phyloP scores from a whole-genome alignment of 2,888 invertebrate genomes.

The Spilosoma lubricipeda region DNA sequence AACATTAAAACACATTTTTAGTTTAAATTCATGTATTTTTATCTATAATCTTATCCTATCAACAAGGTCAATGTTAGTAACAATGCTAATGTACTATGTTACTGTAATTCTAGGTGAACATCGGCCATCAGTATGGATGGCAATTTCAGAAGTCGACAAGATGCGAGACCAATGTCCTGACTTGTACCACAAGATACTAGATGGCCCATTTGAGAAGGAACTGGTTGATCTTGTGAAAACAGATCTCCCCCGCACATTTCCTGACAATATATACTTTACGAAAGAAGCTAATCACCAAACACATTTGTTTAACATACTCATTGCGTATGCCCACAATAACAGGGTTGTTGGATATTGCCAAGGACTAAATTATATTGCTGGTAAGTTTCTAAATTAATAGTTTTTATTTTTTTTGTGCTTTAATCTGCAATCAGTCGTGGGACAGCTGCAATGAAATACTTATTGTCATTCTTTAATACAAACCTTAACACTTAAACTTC shows the following conservation, averaged over 20 bases:
- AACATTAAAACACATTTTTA: background rate
- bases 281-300: constrained; percentile 90
- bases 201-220: constrained; percentile 89
- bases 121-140: constrained; percentile 93
- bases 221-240: constrained; percentile 93
- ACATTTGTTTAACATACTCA: constrained; percentile 93
- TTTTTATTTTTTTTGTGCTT: too few species aligned
- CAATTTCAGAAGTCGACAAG: constrained; percentile 92
- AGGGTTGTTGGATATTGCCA: constrained; percentile 96
- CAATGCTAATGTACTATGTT: constrained; percentile 20
- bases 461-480: too few species aligned
- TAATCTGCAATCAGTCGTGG: too few species aligned
- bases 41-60: constrained; percentile 9
- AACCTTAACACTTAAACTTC: too few species aligned
- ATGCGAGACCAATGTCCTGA: constrained; percentile 88
- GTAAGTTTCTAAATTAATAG: constrained; percentile 58
- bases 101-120: constrained; percentile 77
- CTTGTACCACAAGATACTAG: constrained; percentile 89
- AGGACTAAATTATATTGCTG: constrained; percentile 97
- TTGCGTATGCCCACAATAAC: constrained; percentile 96
- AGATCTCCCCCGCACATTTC: constrained; percentile 97
- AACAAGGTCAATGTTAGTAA: constrained; percentile 16
- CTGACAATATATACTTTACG: constrained; percentile 97
- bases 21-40: constrained; percentile 5
- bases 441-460: too few species aligned